Evolutionary conservation across 2,113 vertebrate species (phyloP), one percentile per base, ranked within the genome.

Genomic region (Mystacornis crossleyi): DNA sequence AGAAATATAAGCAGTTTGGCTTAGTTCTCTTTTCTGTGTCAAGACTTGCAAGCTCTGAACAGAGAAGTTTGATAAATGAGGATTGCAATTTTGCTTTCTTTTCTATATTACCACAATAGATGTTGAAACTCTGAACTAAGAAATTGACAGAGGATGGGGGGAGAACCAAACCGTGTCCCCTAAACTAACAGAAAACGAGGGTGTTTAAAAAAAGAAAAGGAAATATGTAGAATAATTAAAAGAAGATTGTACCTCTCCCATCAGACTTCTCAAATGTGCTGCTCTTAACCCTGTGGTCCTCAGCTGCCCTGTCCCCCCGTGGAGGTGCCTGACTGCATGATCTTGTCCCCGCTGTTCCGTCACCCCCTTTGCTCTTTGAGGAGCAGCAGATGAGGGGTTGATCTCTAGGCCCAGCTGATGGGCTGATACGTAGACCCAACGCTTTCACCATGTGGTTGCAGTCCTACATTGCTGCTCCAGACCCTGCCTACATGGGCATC

Each of bases 1-100:
- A 50, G 45, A 42, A 66, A 36, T 0, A 2, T 57, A 60, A 75
- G 43, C 0, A 2, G 3, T 8, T 79, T 82, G 18, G 6, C 38
- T 71, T 71, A 18, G 4, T 31, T 84, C 4, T 74, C 13, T 65
- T 13, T 33, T 81, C 15, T 58, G 14, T 55, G 55, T 81, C 20
- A 71, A 51, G 28, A 69, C 8, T 81, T 84, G 51, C 42, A 82
- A 62, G 7, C 7, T 88, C 19, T 80, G 12, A 57, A 18, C 29
- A 58, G 57, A 89, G 18, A 62, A 73, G 12, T 45, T 28, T 3
- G 1, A 8, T 40, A 65, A 45, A 40, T 77, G 10, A 74, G 34
- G 8, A 21, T 31, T 40, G 12, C 13, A 40, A 8, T 80, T 81
- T 80, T 72, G 3, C 12, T 55, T 83, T 70, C 9, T 86, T 75